These are phyloP conservation scores for Drosophila leonis DNA, from an alignment of 2,888 invertebrate species.

Conservation along the genomic window DNA sequence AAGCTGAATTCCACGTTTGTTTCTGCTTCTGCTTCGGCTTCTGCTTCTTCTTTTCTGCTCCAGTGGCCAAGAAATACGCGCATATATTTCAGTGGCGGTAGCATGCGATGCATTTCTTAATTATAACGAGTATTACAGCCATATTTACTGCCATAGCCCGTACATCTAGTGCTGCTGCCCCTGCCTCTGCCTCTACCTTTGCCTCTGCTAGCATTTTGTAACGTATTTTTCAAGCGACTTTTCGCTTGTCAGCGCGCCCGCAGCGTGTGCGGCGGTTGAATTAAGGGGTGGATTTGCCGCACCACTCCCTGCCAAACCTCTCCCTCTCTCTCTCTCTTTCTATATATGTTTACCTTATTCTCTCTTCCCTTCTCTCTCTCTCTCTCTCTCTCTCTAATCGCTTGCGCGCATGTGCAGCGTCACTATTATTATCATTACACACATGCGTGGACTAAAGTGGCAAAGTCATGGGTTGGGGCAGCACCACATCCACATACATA, in stretches of 20 bases:
- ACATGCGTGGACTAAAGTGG: constrained; percentile 49
- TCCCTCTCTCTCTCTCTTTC: constrained; percentile 4
- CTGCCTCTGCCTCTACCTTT: constrained; percentile 15
- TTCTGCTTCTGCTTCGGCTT: constrained; percentile 14
- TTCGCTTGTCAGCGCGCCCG: constrained; percentile 54
- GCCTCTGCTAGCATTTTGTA: constrained; percentile 65
- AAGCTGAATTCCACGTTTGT: constrained; percentile 23
- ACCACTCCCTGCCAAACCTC: constrained; percentile 8
- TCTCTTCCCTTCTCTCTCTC: constrained; percentile 12
- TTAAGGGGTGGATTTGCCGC: constrained; percentile 67
- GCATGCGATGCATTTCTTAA: constrained; percentile 79
- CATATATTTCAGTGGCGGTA: constrained; percentile 25
- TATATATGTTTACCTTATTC: neutral
- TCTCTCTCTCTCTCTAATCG: constrained; percentile 57
- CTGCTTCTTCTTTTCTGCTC: constrained; percentile 65
- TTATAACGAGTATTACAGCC: constrained; percentile 57
- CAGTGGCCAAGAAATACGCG: constrained; percentile 59
- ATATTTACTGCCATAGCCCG: constrained; percentile 26
- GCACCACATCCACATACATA: neutral
- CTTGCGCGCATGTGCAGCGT: constrained; percentile 82
- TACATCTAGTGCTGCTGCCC: neutral
- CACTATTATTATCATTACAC: constrained; percentile 72
- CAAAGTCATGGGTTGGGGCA: constrained; percentile 64
- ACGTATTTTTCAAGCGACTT: constrained; percentile 72
- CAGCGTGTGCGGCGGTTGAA: constrained; percentile 57